A percentile compares a stretch with the other conserved stretches of the same genome.
Evolutionary conservation across 2,888 invertebrate genomes (phyloP).

Genomic region (Tubiluchus corallicola): DNA sequence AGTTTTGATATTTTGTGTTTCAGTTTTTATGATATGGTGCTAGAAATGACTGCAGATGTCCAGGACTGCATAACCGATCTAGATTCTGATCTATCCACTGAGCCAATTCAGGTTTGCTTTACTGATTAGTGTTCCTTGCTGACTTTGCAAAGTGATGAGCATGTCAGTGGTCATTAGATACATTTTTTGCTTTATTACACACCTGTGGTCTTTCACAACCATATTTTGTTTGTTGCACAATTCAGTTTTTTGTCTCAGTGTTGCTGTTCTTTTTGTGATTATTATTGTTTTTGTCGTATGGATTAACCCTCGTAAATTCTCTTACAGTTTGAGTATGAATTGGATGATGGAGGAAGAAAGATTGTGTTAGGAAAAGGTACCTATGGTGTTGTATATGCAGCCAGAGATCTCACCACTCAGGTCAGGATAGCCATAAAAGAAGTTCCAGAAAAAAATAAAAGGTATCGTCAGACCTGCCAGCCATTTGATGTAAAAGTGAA

Average conservation of each 20-base stretch:
- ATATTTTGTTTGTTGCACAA: too few relatives aligned
- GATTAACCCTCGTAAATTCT: too few relatives aligned
- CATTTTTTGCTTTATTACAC: conserved; percentile 5
- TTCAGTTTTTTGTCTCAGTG: too few relatives aligned
- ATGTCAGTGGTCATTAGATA: too few relatives aligned
- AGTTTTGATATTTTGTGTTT: too few relatives aligned
- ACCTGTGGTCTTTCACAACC: conserved; percentile 29
- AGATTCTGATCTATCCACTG: conserved; percentile 50
- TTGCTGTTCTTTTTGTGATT: too few relatives aligned
- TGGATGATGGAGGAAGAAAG: conserved; percentile 68
- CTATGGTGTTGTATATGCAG: conserved; percentile 85
- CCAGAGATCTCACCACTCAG: conserved; percentile 78
- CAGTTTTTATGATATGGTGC: conserved; percentile 56
- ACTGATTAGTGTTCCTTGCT: too few relatives aligned
- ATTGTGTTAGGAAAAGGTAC: conserved; percentile 77
- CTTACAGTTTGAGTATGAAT: conserved; percentile 73
- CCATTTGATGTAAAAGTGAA: too few relatives aligned
- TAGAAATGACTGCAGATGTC: conserved; percentile 72
- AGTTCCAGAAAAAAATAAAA: conserved; percentile 84
- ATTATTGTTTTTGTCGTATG: too few relatives aligned
- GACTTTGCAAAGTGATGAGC: too few relatives aligned
- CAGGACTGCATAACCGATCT: conserved; percentile 51
- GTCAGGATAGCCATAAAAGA: conserved; percentile 92
- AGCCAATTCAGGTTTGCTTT: conserved; percentile 56
- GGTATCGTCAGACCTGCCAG: too few relatives aligned